These are phyloP conservation scores for Aleiodes sp. DNA, from an alignment of 1,140 invertebrate genomes.

Conservation along the genomic window DNA sequence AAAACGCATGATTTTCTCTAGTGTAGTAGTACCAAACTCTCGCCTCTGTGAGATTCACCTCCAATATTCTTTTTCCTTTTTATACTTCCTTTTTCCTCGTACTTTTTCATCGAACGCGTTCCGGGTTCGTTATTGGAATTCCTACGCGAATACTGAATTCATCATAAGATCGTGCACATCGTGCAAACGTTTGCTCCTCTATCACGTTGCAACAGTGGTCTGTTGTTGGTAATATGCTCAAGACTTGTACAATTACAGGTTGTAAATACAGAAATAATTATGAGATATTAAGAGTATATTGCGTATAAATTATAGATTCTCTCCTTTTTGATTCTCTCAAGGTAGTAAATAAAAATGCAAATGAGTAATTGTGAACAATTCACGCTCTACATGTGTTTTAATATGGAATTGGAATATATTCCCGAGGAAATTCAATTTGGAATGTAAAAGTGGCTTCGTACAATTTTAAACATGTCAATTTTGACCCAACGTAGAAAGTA, in stretches of 20 bases:
- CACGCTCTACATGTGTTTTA: no score
- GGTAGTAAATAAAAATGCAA: no score
- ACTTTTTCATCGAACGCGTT: not conserved
- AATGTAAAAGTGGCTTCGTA: no score
- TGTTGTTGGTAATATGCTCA: not conserved
- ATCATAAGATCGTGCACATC: slow-evolving; percentile 1
- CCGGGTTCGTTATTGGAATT: slow-evolving; percentile 6
- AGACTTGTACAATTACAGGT: no score
- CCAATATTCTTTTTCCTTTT: not conserved
- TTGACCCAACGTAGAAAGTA: no score
- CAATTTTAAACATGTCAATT: no score
- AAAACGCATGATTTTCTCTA: not conserved
- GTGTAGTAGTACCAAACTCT: not conserved
- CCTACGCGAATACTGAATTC: slow-evolving; percentile 13
- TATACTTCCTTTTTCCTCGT: not conserved
- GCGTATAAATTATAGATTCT: no score
- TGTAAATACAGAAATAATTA: not conserved
- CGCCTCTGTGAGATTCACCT: not conserved
- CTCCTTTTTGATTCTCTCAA: no score
- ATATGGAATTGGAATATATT: no score
- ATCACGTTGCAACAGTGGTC: not conserved
- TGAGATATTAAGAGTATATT: no score
- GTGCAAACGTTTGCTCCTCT: not conserved
- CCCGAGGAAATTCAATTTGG: no score
- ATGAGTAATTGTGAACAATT: no score